Percentiles rank a stretch among this genome's conserved stretches.
These are phyloP conservation scores for Lytechinus pictus DNA, from an alignment of 35 echinoderm and acorn worm genomes.

Conservation along the genomic window DNA sequence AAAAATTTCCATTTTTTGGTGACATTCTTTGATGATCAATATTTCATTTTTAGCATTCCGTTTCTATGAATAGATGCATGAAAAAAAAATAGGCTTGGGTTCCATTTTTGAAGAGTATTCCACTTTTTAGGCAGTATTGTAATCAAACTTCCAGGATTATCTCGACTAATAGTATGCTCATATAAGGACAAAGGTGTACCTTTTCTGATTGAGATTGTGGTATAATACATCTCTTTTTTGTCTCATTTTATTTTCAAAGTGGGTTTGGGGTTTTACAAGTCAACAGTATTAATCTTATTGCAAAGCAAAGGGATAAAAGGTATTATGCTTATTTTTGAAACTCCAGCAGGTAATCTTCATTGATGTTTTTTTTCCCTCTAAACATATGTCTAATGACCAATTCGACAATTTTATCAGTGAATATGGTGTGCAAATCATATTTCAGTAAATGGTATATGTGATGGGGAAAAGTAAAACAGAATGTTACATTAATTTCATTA, in stretches of 20 bases:
- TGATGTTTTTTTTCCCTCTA: too few relatives aligned
- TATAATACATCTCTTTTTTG: not conserved
- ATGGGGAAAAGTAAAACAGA: not conserved
- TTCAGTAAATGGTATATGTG: not conserved
- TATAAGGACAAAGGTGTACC: not conserved
- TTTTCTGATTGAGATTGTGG: not conserved
- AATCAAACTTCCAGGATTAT: not conserved
- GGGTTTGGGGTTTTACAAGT: not conserved
- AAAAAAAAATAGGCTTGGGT: not conserved
- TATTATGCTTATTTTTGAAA: not conserved
- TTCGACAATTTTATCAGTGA: too few relatives aligned
- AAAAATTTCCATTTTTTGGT: not conserved
- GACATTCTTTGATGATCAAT: not conserved
- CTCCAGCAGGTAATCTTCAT: not conserved
- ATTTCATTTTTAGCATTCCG: not conserved
- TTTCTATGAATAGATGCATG: not conserved
- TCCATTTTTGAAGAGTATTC: not conserved
- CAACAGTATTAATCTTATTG: not conserved
- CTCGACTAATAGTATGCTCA: not conserved
- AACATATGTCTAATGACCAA: too few relatives aligned
- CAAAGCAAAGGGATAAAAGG: not conserved
- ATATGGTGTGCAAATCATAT: not conserved
- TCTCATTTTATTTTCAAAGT: not conserved
- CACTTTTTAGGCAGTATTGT: not conserved
- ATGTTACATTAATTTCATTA: too few relatives aligned